Conservation (phyloP, 2,888 invertebrate genomes). For the Cyclophora punctaria region DNA sequence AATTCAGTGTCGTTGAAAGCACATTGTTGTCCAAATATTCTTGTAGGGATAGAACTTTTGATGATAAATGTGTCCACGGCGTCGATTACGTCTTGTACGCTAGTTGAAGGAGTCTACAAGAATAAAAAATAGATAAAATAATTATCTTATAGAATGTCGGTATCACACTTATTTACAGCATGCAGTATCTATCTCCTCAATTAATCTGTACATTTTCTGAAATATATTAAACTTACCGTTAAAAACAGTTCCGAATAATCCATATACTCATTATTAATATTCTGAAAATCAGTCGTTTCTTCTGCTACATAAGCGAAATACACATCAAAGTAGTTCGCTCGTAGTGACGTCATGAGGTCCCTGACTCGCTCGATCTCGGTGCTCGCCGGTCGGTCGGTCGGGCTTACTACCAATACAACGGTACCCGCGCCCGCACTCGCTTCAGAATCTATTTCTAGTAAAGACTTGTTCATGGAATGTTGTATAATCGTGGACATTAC, state of each 20-base stretch:
- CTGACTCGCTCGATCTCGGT: slow-evolving; percentile 53
- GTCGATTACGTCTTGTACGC: slow-evolving; percentile 41
- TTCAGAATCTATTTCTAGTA: slow-evolving; percentile 41
- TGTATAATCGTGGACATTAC: slow-evolving; percentile 64
- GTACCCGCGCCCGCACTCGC: slow-evolving; percentile 59
- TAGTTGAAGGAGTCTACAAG: slow-evolving; percentile 45
- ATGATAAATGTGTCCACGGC: slow-evolving; percentile 47
- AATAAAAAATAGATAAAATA: slow-evolving; percentile 4
- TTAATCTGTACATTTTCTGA: neutral
- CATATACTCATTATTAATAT: slow-evolving; percentile 59
- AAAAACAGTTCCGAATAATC: slow-evolving; percentile 70
- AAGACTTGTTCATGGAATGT: slow-evolving; percentile 60
- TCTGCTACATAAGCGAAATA: slow-evolving; percentile 70
- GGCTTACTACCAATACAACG: slow-evolving; percentile 70
- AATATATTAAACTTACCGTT: slow-evolving; percentile 29
- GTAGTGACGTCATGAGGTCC: slow-evolving; percentile 56
- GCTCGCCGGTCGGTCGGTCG: slow-evolving; percentile 58
- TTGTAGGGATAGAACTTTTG: slow-evolving; percentile 50
- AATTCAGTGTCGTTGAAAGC: slow-evolving; percentile 47
- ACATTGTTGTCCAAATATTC: slow-evolving; percentile 56
- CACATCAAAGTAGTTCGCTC: slow-evolving; percentile 66
- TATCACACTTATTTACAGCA: neutral
- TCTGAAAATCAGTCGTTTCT: slow-evolving; percentile 55
- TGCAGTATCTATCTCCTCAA: neutral
- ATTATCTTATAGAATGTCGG: neutral